These are phyloP conservation scores for Nylanderia fulva DNA, from an alignment of 1,140 invertebrate species.

Conservation along the genomic window DNA sequence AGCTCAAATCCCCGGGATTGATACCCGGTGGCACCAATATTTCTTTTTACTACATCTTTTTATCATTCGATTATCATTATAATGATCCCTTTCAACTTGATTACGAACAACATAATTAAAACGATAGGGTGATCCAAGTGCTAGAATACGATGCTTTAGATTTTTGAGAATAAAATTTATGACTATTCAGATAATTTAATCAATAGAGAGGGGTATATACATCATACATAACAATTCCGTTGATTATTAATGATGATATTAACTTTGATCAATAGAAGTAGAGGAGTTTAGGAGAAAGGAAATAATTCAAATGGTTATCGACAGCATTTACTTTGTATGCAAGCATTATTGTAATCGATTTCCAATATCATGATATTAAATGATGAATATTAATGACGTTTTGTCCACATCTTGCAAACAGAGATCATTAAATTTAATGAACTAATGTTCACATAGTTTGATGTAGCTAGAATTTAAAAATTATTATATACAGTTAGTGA, in stretches of 20 bases:
- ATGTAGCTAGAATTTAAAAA: not conserved
- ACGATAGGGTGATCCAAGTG: not conserved
- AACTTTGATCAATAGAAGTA: constrained; percentile 5
- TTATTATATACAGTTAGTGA: not conserved
- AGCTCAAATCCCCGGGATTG: too few relatives aligned
- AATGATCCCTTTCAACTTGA: not conserved
- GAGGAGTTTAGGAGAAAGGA: not conserved
- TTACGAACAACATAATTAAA: not conserved
- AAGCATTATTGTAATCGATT: constrained; percentile 93
- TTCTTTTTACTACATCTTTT: not conserved
- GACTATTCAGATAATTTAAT: not conserved
- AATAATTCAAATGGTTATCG: constrained; percentile 21
- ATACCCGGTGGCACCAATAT: too few relatives aligned
- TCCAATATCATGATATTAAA: constrained; percentile 29
- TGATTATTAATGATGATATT: constrained; percentile 27
- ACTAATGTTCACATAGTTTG: not conserved
- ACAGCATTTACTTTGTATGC: constrained; percentile 89
- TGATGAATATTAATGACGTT: not conserved
- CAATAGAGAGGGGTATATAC: not conserved
- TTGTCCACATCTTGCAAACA: not conserved
- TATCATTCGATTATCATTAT: not conserved
- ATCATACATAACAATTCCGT: not conserved
- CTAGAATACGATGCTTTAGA: not conserved
- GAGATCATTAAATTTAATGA: not conserved
- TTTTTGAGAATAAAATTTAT: not conserved